Percentiles rank a stretch among this genome's conserved stretches.
phyloP scores from a whole-genome alignment of 2,797 vertebrate genomes.

The Simalia tracyae region DNA sequence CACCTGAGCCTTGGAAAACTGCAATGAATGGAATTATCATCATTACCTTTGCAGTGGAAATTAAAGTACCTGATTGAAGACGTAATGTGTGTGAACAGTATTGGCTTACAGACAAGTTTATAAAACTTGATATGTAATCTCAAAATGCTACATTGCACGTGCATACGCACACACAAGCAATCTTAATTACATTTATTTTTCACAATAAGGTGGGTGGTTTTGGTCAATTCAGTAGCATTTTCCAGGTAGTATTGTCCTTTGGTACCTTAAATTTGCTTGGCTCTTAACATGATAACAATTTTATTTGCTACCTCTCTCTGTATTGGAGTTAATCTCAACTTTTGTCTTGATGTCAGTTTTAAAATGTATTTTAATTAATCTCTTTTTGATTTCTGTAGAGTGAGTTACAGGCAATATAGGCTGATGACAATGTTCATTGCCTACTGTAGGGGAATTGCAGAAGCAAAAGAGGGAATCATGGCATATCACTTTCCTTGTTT shows the following conservation, averaged over 20 bases:
- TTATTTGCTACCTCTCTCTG: slow-evolving; percentile 33
- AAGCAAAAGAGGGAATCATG: background rate
- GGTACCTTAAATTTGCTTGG: slow-evolving; percentile 39
- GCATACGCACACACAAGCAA: slow-evolving; percentile 31
- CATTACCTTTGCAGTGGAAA: slow-evolving; percentile 56
- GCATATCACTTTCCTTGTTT: background rate
- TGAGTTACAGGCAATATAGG: slow-evolving; percentile 6
- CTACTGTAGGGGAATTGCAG: background rate
- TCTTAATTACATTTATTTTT: slow-evolving; percentile 61
- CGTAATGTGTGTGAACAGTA: slow-evolving; percentile 63
- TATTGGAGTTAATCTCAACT: slow-evolving; percentile 29
- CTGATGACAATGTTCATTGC: background rate
- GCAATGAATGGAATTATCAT: slow-evolving; percentile 60
- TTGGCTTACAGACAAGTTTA: slow-evolving; percentile 56
- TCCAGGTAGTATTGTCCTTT: slow-evolving; percentile 57
- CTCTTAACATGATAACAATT: slow-evolving; percentile 46
- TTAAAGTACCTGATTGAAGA: slow-evolving; percentile 49
- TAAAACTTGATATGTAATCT: slow-evolving; percentile 68
- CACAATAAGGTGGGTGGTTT: slow-evolving; percentile 21
- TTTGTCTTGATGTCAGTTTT: background rate
- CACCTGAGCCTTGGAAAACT: slow-evolving; percentile 70
- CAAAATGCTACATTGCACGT: slow-evolving; percentile 70
- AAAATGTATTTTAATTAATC: slow-evolving; percentile 28
- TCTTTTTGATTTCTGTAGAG: slow-evolving; percentile 32
- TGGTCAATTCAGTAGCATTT: slow-evolving; percentile 68